These are phyloP conservation scores for Drosophila koepferae DNA, from an alignment of 2,888 invertebrate species.

Conservation along the genomic window DNA sequence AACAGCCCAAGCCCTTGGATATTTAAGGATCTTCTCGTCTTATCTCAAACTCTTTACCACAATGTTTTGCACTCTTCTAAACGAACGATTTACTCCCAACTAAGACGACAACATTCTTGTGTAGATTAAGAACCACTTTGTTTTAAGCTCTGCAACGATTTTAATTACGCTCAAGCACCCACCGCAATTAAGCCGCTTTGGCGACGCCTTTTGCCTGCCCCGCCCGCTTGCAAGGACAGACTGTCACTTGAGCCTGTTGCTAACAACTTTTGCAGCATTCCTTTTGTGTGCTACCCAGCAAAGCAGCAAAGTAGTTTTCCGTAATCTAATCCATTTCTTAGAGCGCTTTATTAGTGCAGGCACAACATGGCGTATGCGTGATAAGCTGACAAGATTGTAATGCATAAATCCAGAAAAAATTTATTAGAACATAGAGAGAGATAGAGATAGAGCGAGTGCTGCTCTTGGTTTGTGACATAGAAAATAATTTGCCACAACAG, in stretches of 20 bases:
- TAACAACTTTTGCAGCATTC: slow-evolving; percentile 28
- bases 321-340: slow-evolving; percentile 35
- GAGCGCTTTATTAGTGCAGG: slow-evolving; percentile 20
- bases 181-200: slow-evolving; percentile 53
- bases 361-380: slow-evolving; percentile 31
- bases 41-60: not conserved
- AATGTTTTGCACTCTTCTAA: not conserved
- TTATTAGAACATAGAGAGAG: not conserved
- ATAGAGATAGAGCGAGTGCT: not conserved
- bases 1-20: not conserved
- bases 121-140: slow-evolving; percentile 29
- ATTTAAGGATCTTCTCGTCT: not conserved
- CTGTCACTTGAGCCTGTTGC: slow-evolving; percentile 27
- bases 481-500: slow-evolving; percentile 20
- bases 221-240: not conserved
- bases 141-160: slow-evolving; percentile 9
- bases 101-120: slow-evolving; percentile 1
- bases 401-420: not conserved
- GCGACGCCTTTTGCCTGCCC: not conserved
- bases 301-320: slow-evolving; percentile 8
- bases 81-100: not conserved
- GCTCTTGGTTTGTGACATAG: slow-evolving; percentile 6
- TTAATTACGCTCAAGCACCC: slow-evolving; percentile 13
- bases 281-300: slow-evolving; percentile 6
- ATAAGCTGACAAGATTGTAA: slow-evolving; percentile 26